Percentiles rank a stretch among this genome's conserved stretches.
phyloP scores from a whole-genome alignment of 2,113 vertebrate genomes.

The Neogobius melanostomus region DNA sequence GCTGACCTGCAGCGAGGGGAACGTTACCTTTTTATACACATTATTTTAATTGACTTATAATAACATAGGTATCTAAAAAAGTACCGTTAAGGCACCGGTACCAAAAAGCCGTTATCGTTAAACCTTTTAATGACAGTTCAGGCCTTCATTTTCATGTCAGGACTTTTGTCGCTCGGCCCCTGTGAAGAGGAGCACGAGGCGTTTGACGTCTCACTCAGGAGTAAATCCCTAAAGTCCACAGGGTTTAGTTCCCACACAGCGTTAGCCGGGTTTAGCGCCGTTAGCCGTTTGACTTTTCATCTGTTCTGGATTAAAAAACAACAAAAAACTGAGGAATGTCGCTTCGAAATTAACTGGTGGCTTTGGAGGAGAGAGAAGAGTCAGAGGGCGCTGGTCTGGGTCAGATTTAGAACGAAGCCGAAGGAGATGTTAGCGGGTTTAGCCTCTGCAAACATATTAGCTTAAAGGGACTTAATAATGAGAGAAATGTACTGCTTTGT shows the following conservation, averaged over 20 bases:
- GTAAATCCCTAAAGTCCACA: slow-evolving; percentile 3
- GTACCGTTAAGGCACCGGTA: no score
- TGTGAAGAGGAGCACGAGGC: not conserved
- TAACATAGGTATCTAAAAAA: no score
- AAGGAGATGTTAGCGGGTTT: not conserved
- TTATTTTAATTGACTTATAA: no score
- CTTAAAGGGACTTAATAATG: not conserved
- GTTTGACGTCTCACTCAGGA: not conserved
- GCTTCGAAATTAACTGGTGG: not conserved
- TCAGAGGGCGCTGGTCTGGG: not conserved
- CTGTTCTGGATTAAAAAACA: slow-evolving; percentile 5
- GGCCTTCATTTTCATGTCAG: no score
- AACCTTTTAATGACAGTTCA: no score
- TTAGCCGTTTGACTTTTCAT: slow-evolving; percentile 8
- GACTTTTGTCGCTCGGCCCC: no score
- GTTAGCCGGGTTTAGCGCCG: not conserved
- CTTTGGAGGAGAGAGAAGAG: not conserved
- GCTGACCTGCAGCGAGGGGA: no score
- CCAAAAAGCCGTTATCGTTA: no score
- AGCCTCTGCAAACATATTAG: slow-evolving; percentile 3
- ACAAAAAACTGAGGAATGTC: not conserved
- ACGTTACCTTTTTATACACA: no score
- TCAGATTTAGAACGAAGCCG: not conserved
- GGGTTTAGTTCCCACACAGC: slow-evolving; percentile 1
- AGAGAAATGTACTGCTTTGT: not conserved